These are phyloP conservation scores for Drepanosiphum platanoidis DNA, from an alignment of 2,888 invertebrate genomes.

Conservation along the genomic window DNA sequence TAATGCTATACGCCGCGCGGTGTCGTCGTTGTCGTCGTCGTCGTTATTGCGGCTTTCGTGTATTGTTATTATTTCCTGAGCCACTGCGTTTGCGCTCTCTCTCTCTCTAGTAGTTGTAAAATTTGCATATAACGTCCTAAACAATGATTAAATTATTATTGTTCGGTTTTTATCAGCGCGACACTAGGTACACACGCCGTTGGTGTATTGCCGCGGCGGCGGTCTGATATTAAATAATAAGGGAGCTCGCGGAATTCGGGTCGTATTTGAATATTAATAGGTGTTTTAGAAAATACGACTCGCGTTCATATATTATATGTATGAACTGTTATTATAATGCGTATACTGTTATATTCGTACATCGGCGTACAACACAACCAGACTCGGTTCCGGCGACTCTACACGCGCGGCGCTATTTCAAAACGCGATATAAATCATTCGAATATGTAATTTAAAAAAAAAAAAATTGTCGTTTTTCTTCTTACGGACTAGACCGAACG, in stretches of 20 bases:
- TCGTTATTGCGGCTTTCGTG: background rate
- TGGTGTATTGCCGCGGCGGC: too few relatives aligned
- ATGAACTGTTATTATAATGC: too few relatives aligned
- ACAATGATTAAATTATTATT: conserved; percentile 11
- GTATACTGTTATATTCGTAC: background rate
- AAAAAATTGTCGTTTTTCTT: background rate
- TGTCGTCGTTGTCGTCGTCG: background rate
- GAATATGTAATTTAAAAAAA: background rate
- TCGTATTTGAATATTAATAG: background rate
- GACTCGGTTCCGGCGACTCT: background rate
- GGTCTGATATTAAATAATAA: background rate
- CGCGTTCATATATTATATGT: background rate
- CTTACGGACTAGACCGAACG: background rate
- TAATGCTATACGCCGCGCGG: too few relatives aligned
- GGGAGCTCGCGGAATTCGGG: background rate
- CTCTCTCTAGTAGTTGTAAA: background rate
- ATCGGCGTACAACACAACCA: background rate
- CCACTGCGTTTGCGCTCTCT: background rate
- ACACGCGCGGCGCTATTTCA: background rate
- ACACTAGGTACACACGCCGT: too few relatives aligned
- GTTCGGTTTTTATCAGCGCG: conserved; percentile 1
- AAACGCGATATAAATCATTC: background rate
- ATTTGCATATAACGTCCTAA: conserved; percentile 11
- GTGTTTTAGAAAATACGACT: background rate
- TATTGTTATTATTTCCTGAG: background rate